A percentile compares a stretch with the other conserved stretches of the same genome.
These are phyloP conservation scores for Gorsachius goisagi DNA, from an alignment of 2,113 vertebrate genomes.

Conservation along the genomic window DNA sequence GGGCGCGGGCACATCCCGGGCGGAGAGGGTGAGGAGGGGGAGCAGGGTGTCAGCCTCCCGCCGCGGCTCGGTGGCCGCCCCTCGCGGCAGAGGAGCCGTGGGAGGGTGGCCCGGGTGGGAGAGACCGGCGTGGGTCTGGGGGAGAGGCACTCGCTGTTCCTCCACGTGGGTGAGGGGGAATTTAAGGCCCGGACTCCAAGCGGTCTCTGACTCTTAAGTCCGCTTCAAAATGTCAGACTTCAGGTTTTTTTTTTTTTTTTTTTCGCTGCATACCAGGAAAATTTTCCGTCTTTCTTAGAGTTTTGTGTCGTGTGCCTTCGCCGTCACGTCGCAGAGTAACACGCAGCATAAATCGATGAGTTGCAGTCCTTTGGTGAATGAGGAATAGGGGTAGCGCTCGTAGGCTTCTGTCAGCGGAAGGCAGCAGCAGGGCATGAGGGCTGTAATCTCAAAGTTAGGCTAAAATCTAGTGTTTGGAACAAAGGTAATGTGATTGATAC, in stretches of 20 bases:
- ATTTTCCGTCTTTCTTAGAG: neutral
- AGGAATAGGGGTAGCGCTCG: rapidly evolving
- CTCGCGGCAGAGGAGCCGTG: neutral
- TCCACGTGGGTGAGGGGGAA: constrained; percentile 9
- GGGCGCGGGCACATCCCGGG: neutral
- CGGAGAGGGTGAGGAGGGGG: neutral
- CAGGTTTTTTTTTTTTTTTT: too few relatives aligned
- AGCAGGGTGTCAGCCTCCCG: neutral
- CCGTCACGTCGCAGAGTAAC: neutral
- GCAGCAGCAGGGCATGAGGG: neutral
- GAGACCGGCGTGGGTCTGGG: neutral
- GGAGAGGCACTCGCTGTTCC: neutral
- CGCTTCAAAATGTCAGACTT: neutral
- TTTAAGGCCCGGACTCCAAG: neutral
- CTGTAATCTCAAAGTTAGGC: neutral
- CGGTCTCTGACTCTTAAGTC: neutral
- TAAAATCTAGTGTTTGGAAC: neutral
- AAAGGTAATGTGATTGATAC: neutral
- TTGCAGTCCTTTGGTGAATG: neutral
- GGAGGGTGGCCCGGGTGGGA: neutral
- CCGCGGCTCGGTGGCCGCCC: neutral
- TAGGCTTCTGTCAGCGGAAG: neutral
- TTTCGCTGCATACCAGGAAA: neutral
- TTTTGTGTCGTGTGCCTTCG: neutral
- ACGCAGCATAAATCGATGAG: rapidly evolving